Base-by-base conservation (phyloP, 2,888 invertebrate genomes). In the Cancer borealis region DNA sequence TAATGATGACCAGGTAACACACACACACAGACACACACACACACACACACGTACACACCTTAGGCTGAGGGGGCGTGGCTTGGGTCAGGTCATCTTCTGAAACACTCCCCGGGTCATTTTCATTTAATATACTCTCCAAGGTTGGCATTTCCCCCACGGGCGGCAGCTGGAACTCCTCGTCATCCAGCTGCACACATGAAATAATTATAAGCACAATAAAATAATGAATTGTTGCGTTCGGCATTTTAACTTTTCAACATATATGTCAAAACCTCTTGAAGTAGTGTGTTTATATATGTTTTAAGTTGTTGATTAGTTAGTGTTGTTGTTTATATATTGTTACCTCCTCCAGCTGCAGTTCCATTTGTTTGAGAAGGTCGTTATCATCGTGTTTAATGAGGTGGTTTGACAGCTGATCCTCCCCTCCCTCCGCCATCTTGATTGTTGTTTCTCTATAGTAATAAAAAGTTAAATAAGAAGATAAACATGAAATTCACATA, bases 81-180 rank as follows among this genome's bases (percentile, higher is more conserved):
- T 30, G 84, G 12, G 84, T 39, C 14, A 84, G 84, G n/a, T 95
- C 95, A 88, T 95, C 95, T 60, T 95, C 95, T 0, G 96, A 96
- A 14, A 92, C 96, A 95, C 96, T 96, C 10, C 96, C 96, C 1
- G 96, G 96, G 47, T 96, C 96, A 92, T 97, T 97, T 96, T 98
- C 98, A 97, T 98, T 98, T 90, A 98, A 96, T 96, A 98, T 98
- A 96, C 98, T 98, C 96, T 98, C 98, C 96, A 98, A 96, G 0
- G 98, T 98, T 26, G 98, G 98, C 95, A 98, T 97, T 96, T 97
- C 97, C 95, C 97, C 98, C 94, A 98, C 97, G n/a, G 98, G 97
- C 89, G 98, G 98, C 96, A 98, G 98, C 96, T 98, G 98, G 97
- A 98, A 98, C 96, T 98, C 98, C 91, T 97, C 97, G 97, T 98